Evolutionary conservation across 2,797 vertebrate species (phyloP), one percentile per base, ranked within the genome.

Genomic region (Phyllotis vaccarum): DNA sequence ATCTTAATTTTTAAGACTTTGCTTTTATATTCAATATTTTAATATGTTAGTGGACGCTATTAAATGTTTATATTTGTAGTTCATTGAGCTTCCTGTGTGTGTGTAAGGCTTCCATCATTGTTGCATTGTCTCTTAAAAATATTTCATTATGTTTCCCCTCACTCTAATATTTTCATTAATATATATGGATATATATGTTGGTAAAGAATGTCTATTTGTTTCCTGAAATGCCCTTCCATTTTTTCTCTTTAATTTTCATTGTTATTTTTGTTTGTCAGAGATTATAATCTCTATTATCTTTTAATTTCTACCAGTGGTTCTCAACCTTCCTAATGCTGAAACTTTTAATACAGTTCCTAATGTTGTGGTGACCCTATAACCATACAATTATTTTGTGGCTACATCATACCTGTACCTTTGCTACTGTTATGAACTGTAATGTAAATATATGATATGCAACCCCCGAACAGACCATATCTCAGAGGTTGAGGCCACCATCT

Each of bases 1-100:
- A 29, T 86, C 46, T 68, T 82, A 62, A 82, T 92, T 27, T 24
- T 90, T 64, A 89, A 31, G 31, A n/a, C 37, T 91, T 86, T 80
- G 80, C 31, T 21, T 89, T 89, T 10, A 75, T 43, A 89, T 79
- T 91, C 46, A 88, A 31, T 27, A 70, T 90, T 95, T 82, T 78
- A 64, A 29, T 70, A 54, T 52, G 68, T 31, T 46, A 92, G 52
- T 56, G 68, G 24, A 16, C 37, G 76, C 86, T 56, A 79, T 68
- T 82, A 62, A 21, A 81, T 82, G 89, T 70, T 86, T 94, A 37
- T 76, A 86, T 16, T 34, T 94, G 54, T 8, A 78, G 24, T 82
- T 88, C n/a, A 85, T 31, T 43, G 64, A 85, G 52, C 9, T 96
- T 88, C 60, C 58, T 86, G 5, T 17, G 78, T 80, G 6, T 75